Conservation (phyloP, 2,888 invertebrate species). For the Trissonchulus latispiculum region DNA sequence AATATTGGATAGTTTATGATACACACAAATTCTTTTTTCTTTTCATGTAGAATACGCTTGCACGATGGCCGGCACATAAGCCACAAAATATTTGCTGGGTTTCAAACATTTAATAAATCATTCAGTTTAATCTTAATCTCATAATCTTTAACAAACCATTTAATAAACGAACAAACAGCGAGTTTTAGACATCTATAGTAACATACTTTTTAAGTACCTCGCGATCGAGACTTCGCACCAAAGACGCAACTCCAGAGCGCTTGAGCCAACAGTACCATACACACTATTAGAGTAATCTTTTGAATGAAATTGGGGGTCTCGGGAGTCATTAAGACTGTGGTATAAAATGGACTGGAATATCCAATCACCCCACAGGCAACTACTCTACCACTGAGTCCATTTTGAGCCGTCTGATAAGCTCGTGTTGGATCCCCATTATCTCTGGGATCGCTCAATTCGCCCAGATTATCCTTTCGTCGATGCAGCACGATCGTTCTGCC, state of each 20-base stretch:
- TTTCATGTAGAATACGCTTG: no score
- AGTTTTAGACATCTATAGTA: neutral
- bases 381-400: neutral
- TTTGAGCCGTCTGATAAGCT: neutral
- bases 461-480: neutral
- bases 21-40: no score
- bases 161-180: no score
- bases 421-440: neutral
- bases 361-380: neutral
- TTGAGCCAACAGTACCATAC: neutral
- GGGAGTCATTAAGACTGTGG: neutral
- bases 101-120: no score
- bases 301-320: neutral
- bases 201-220: neutral
- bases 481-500: neutral
- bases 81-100: no score
- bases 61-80: no score
- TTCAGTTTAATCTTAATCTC: no score
- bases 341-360: neutral
- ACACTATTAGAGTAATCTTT: neutral
- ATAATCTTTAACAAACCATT: no score
- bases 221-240: neutral
- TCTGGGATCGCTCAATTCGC: neutral
- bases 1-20: no score
- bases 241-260: neutral